These are phyloP conservation scores for Ictidomys tridecemlineatus DNA, from an alignment of 2,113 vertebrate genomes.

Conservation along the genomic window DNA sequence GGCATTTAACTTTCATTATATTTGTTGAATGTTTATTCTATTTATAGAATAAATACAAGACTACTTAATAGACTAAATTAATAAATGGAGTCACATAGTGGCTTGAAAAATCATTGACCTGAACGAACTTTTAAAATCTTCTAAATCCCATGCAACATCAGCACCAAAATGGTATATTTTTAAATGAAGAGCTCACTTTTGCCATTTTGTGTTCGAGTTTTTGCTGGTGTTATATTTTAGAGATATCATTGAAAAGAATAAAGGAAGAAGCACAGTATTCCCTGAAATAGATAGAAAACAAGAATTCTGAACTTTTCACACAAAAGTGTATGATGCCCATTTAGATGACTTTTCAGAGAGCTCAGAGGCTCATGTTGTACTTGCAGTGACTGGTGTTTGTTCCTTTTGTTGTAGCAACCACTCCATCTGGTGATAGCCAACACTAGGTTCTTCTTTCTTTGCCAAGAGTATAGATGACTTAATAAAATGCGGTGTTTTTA, in stretches of 20 bases:
- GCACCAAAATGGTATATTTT: not conserved
- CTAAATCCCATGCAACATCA: not conserved
- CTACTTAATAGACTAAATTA: not conserved
- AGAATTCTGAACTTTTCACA: not conserved
- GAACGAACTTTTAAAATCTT: not conserved
- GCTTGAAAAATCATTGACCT: not conserved
- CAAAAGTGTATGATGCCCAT: not conserved
- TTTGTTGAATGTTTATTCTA: not conserved
- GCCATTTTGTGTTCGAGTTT: not conserved
- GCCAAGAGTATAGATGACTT: conserved; percentile 31
- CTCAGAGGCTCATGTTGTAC: not conserved
- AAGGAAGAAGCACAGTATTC: not conserved
- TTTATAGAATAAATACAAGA: not conserved
- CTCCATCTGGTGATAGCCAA: conserved; percentile 22
- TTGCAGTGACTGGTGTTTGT: not conserved
- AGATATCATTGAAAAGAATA: not conserved
- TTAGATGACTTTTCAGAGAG: not conserved
- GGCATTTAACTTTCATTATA: not conserved
- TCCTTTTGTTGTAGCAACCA: conserved; percentile 6
- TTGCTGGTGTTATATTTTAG: conserved; percentile 1
- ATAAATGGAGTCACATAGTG: not conserved
- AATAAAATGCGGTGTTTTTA: conserved; percentile 47
- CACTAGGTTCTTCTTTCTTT: not conserved
- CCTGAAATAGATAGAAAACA: not conserved
- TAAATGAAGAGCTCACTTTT: not conserved